Evolutionary conservation across 2,797 vertebrate genomes (phyloP), one percentile per base, ranked within the genome.

Genomic region (Acanthis flammea): DNA sequence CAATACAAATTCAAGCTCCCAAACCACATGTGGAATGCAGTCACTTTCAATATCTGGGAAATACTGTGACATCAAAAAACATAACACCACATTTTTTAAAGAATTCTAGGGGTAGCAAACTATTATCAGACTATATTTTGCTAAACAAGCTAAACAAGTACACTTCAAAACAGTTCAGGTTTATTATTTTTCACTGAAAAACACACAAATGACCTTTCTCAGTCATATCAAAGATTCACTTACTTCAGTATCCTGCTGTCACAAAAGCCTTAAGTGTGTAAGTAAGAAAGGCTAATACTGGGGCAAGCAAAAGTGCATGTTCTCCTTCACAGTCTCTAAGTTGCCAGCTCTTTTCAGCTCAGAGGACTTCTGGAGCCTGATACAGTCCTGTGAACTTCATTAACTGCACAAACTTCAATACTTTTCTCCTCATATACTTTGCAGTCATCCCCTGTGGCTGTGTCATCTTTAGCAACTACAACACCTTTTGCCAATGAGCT

Each of bases 281-380:
- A 6, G 27, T 28, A 30, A 42, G 42, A 68, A 93, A 78, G 27
- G 21, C 18, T 21, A 81, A 18, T 4, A 55, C 0, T 51, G 50
- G 19, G 18, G 14, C 33, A 72, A 87, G n/a, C n/a, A 89, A 84
- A 68, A 0, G 2, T 1, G 7, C 12, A 27, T 0, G 0, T 41
- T 79, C n/a, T 89, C 21, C 47, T 44, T 41, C 30, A 28, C 0
- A 35, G 22, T 17, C 50, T 65, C 39, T 12, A 57, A 58, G 33
- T 0, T 48, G 16, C 23, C 72, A 77, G 1, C 14, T 31, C 11
- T 47, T 71, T 67, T 30, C 57, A 83, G 53, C 27, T 55, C 80
- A 75, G 74, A 86, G 68, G 44, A 68, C 7, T 86, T 75, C 39
- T 58, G 77, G 47, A 51, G 42, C 35, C n/a, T 37, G 58, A 61